Evolutionary conservation across 1,140 invertebrate species (phyloP).

Genomic region (Drosophila kepulauana): DNA sequence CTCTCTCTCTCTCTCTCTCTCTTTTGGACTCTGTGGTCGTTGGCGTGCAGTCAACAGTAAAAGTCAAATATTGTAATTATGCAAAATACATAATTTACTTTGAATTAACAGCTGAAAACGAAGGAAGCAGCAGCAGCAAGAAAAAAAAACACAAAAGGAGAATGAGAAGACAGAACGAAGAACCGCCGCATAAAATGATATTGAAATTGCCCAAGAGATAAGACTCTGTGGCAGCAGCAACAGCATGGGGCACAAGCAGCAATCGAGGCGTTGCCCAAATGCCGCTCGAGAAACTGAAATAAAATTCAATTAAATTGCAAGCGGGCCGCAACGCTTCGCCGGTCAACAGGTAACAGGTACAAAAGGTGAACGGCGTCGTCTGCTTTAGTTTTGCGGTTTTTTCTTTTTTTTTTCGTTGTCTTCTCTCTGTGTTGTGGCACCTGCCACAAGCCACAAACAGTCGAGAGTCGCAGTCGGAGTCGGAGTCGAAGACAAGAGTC

Average conservation of each 20-base stretch:
- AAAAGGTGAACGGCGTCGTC: conserved; percentile 37
- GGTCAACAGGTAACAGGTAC: conserved; percentile 59
- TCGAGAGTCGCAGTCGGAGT: not conserved
- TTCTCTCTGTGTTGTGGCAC: conserved; percentile 59
- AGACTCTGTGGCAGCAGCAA: conserved; percentile 22
- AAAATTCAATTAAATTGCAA: conserved; percentile 82
- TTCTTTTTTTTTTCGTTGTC: not conserved
- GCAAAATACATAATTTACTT: conserved; percentile 84
- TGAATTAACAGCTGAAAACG: conserved; percentile 80
- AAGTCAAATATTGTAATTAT: conserved; percentile 83
- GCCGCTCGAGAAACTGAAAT: conserved; percentile 72
- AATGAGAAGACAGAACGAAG: conserved; percentile 14
- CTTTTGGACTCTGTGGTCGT: conserved; percentile 3
- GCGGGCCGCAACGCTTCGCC: conserved; percentile 60
- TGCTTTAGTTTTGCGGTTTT: conserved; percentile 38
- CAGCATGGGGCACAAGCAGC: conserved; percentile 26
- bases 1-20: too few relatives aligned
- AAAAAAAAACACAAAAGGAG: conserved; percentile 19
- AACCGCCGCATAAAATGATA: conserved; percentile 55
- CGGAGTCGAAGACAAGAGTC: conserved; percentile 43
- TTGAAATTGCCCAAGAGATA: conserved; percentile 69
- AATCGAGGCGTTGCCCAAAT: conserved; percentile 70
- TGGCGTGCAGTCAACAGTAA: conserved; percentile 80
- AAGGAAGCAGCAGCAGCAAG: conserved; percentile 20
- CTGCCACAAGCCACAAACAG: conserved; percentile 59